Evolutionary conservation across 2,113 vertebrate species (phyloP).

Genomic region (Zapus hudsonius): DNA sequence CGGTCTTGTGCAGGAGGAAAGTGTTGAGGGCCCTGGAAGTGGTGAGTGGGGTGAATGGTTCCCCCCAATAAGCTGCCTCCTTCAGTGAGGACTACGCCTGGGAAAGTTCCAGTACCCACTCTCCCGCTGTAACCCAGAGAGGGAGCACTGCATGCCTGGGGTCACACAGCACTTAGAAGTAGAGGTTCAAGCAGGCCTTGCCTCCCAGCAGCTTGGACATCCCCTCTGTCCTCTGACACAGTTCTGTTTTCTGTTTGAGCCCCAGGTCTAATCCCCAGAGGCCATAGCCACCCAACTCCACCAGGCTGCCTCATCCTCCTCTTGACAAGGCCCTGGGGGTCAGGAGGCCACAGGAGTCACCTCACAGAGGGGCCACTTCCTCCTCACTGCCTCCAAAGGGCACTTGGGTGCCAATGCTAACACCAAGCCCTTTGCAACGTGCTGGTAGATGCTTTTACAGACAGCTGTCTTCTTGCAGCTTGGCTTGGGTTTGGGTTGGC

Average conservation of each 20-base stretch:
- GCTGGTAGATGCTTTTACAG: background rate
- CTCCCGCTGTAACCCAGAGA: conserved; percentile 12
- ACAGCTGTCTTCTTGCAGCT: background rate
- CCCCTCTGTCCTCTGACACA: background rate
- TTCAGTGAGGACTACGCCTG: background rate
- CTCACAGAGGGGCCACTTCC: background rate
- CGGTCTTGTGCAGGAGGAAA: conserved; percentile 17
- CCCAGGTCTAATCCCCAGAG: background rate
- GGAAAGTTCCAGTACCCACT: background rate
- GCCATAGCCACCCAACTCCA: background rate
- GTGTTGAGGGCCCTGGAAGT: background rate
- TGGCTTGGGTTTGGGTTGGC: background rate
- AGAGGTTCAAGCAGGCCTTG: background rate
- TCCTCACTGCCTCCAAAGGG: background rate
- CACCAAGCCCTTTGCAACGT: background rate
- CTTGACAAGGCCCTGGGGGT: background rate
- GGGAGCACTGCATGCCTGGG: background rate
- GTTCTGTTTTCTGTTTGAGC: background rate
- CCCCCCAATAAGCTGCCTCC: background rate
- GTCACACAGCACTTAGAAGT: background rate
- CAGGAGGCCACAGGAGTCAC: background rate
- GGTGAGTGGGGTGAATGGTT: conserved; percentile 33
- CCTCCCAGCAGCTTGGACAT: background rate
- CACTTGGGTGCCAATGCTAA: background rate
- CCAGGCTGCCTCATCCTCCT: background rate